phyloP scores from a whole-genome alignment of 2,113 vertebrate species.

The Macaca mulatta region DNA sequence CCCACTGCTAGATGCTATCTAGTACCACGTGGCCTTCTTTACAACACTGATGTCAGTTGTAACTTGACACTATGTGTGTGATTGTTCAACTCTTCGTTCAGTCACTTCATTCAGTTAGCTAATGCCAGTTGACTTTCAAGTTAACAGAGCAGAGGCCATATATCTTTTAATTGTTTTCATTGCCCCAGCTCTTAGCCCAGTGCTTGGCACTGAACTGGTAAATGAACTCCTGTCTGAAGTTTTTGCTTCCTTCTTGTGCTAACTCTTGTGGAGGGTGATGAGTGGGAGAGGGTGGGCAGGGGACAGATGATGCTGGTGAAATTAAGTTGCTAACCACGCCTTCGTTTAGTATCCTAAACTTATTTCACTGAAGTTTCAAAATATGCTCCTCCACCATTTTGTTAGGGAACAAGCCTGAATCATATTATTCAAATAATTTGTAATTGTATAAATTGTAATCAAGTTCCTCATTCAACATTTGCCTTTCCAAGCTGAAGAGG shows the following conservation, averaged over 20 bases:
- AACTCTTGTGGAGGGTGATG: background rate
- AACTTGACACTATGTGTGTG: background rate
- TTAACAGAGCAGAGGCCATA: background rate
- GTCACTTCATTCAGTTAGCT: background rate
- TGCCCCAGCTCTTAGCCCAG: background rate
- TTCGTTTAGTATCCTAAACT: background rate
- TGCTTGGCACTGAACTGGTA: background rate
- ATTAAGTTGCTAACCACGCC: background rate
- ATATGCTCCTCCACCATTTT: background rate
- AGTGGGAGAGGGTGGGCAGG: background rate
- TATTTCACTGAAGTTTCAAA: slow-evolving; percentile 23
- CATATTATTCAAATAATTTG: background rate
- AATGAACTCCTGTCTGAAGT: background rate
- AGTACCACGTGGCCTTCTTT: background rate
- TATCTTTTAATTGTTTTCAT: background rate
- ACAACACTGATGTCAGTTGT: background rate
- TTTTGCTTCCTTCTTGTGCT: slow-evolving; percentile 24
- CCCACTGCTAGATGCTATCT: background rate
- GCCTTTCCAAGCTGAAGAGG: background rate
- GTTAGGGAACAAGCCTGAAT: background rate
- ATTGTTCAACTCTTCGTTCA: background rate
- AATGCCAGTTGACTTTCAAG: slow-evolving; percentile 19
- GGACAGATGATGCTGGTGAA: background rate
- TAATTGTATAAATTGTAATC: background rate
- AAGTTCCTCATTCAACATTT: background rate